Evolutionary conservation across 2,113 vertebrate species (phyloP), one percentile per base, ranked within the genome.

Genomic region (Albula glossodonta): DNA sequence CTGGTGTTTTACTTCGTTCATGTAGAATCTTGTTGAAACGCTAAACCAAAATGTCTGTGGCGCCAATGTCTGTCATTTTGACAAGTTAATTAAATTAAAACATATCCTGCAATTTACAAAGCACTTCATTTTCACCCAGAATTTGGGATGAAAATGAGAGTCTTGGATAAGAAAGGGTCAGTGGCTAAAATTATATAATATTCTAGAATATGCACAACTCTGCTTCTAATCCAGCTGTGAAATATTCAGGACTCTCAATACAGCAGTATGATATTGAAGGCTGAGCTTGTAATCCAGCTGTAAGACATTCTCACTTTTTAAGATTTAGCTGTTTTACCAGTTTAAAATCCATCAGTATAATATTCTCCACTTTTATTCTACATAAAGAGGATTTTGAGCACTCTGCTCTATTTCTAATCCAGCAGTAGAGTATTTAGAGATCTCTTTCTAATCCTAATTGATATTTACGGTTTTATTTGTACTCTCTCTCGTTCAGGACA

Each of bases 401-500:
- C 66, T 8, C n/a, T 0, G n/a, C 9, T 74, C 63, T 70, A 5
- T 1, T 70, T 22, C 19, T 5, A 15, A n/a, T n/a, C 19, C 63
- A 2, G 63, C 63, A 63, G 60, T 63, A 63, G 8, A 17, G 17
- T 63, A 63, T 63, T 63, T 22, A 15, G 2, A 2, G 63, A 17
- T 22, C 63, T 70, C 22, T 74, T 74, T 74, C n/a, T 31, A 8
- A 8, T 12, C 22, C 81, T 52, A 5, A 10, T 81, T 80, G 80
- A 86, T 86, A 12, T 50, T 15, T 11, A n/a, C 53, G 52, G 22
- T 78, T 78, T 52, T 3, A n/a, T 19, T 88, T 51, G 11, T 57
- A 49, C 19, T 89, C 10, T 85, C 63, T 85, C 13, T 91, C 89
- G n/a, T n/a, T n/a, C n/a, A 95, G 95, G 70, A 22, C 8, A 80